Percentiles rank a stretch among this genome's conserved stretches.
phyloP scores from a whole-genome alignment of 2,113 vertebrate genomes.

The Psittacula cyanocephala region DNA sequence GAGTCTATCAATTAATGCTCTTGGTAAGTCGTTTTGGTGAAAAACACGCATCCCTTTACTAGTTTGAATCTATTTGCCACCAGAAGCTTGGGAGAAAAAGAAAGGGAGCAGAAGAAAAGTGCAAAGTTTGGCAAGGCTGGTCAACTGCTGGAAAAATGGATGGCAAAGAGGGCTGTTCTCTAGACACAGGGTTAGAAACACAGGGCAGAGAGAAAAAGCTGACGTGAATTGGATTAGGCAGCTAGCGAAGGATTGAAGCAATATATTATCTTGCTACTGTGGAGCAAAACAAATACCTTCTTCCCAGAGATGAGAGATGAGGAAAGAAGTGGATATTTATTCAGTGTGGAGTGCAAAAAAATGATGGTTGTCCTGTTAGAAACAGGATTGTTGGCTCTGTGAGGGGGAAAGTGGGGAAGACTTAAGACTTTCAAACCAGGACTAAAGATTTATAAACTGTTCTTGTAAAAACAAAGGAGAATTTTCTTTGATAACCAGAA shows the following conservation, averaged over 20 bases:
- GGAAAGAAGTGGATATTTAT: constrained; percentile 30
- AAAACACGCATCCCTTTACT: not conserved
- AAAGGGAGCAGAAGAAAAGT: not conserved
- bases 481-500: constrained; percentile 10
- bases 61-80: not conserved
- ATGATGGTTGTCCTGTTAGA: not conserved
- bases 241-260: not conserved
- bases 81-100: not conserved
- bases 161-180: not conserved
- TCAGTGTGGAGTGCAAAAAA: not conserved
- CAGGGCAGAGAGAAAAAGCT: not conserved
- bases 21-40: not conserved
- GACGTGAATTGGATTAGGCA: not conserved
- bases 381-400: not conserved
- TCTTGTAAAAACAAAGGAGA: not conserved
- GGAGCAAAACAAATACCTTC: not conserved
- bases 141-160: not conserved
- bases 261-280: constrained; percentile 33
- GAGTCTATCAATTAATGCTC: not conserved
- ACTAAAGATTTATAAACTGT: constrained; percentile 2
- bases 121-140: not conserved
- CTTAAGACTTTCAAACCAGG: not conserved
- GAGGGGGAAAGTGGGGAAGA: not conserved
- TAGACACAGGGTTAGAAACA: not conserved
- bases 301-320: constrained; percentile 31